Conservation (phyloP, 1,140 invertebrate species). For the Leucophenga varia region DNA sequence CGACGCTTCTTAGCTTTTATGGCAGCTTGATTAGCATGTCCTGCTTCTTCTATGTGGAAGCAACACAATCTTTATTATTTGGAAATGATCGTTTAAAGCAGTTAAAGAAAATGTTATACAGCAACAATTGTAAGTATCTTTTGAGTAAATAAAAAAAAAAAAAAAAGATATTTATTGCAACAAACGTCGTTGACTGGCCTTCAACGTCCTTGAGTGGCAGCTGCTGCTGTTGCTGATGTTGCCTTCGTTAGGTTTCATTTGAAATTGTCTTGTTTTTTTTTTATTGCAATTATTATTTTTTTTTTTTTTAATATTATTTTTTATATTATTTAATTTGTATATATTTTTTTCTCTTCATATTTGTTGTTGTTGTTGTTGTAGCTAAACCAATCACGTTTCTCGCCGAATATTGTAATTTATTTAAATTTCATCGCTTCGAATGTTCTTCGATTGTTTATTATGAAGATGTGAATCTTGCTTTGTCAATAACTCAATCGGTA, state of each 20-base stretch:
- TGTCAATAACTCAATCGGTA: conserved; percentile 15
- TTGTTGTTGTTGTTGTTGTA: conserved; percentile 26
- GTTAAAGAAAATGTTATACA: not conserved
- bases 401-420: conserved; percentile 51
- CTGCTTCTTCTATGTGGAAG: too few species aligned
- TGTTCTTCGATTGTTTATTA: too few species aligned
- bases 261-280: conserved; percentile 4
- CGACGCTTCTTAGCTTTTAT: conserved; percentile 8
- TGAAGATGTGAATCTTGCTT: conserved; percentile 41
- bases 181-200: conserved; percentile 50
- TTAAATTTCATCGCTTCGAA: too few species aligned
- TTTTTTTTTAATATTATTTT: conserved; percentile 49
- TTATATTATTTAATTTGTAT: too few species aligned
- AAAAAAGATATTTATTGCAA: not conserved
- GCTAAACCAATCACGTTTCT: conserved; percentile 30
- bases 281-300: conserved; percentile 49
- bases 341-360: conserved; percentile 5
- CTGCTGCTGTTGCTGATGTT: not conserved
- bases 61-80: too few species aligned
- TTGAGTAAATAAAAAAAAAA: too few species aligned
- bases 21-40: conserved; percentile 37
- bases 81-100: too few species aligned
- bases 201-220: conserved; percentile 48
- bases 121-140: not conserved
- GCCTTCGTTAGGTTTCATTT: too few species aligned